Evolutionary conservation across 1,140 invertebrate genomes (phyloP), one percentile per base, ranked within the genome.

Genomic region (Dufourea novaeangliae): DNA sequence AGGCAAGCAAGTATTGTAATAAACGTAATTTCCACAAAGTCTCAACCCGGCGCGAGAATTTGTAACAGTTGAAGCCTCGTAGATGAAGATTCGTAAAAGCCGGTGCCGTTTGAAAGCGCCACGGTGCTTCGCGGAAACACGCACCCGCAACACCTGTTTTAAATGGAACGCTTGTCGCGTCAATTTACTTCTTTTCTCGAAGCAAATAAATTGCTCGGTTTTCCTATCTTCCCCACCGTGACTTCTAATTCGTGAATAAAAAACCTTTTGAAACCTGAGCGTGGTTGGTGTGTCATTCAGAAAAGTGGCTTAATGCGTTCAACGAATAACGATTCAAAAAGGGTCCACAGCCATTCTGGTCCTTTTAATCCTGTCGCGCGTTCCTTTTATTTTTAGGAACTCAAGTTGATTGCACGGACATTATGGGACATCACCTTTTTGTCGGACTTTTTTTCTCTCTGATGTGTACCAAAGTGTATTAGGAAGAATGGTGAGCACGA

Each of bases 401-500:
- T 76, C 64, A 37, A 69, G 54, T 34, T 25, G 66, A 76, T 76
- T 34, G 73, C 73, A 22, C 27, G 54, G 73, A 27, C 73, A 69
- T 76, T 76, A 76, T 59, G 73, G 39, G 54, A 41, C 66, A 76
- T 39, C 64, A 50, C 64, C 32, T 76, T 76, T 76, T 76, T 76
- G 50, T 25, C 12, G 2, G 32, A 41, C 41, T 61, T 73, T 69
- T n/a, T 75, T 87, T 81, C 77, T 69, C 66, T 34, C 63, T 78
- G 54, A 70, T 56, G 78, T 82, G 81, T 82, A 86, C 79, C 77
- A 83, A 87, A 82, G 76, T n/a, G n/a, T 83, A 88, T 88, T 86
- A 86, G 87, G 83, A 87, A 83, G 81, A 82, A 86, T 86, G 79
- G 77, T 78, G 84, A 83, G 83, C 87, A 89, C 85, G 87, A 87